Conservation (phyloP, 1,140 invertebrate species). For the Drosophila pachea region DNA sequence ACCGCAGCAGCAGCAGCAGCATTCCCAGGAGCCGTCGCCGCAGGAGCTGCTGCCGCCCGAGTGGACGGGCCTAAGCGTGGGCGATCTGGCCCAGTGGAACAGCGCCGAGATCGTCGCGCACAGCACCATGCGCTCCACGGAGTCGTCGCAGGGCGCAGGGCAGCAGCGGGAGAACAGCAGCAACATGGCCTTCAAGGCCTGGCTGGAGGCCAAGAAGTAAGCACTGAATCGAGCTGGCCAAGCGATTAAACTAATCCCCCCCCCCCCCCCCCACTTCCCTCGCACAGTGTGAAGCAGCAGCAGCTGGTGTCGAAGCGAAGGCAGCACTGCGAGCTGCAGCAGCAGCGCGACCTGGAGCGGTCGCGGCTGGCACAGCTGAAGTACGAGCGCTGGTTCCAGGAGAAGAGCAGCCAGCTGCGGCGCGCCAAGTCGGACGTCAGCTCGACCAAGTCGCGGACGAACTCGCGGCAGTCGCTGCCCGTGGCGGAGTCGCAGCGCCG, state of each 20-base stretch:
- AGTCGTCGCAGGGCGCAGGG: not conserved
- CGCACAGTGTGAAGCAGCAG: constrained; percentile 11
- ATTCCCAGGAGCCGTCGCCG: not conserved
- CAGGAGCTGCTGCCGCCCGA: not conserved
- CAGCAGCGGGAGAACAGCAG: not conserved
- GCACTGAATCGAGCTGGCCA: not conserved
- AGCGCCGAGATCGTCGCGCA: constrained; percentile 22
- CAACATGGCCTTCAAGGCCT: constrained; percentile 3
- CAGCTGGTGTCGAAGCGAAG: constrained; percentile 4
- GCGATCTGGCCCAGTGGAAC: not conserved
- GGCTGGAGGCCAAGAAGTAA: constrained; percentile 37
- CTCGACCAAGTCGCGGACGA: not conserved
- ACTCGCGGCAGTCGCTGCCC: not conserved
- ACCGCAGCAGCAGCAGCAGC: too few relatives aligned
- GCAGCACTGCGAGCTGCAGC: not conserved
- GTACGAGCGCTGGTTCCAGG: constrained; percentile 19
- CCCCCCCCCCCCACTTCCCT: not conserved
- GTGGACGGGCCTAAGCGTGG: too few relatives aligned
- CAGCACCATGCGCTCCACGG: constrained; percentile 12
- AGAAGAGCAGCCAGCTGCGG: constrained; percentile 4
- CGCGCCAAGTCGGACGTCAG: constrained; percentile 23
- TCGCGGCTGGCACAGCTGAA: constrained; percentile 7
- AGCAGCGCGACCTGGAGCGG: constrained; percentile 4
- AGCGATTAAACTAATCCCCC: not conserved
- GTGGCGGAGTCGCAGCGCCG: not conserved